Conservation (phyloP, 2,797 vertebrate species). For the Harpagifer antarcticus region DNA sequence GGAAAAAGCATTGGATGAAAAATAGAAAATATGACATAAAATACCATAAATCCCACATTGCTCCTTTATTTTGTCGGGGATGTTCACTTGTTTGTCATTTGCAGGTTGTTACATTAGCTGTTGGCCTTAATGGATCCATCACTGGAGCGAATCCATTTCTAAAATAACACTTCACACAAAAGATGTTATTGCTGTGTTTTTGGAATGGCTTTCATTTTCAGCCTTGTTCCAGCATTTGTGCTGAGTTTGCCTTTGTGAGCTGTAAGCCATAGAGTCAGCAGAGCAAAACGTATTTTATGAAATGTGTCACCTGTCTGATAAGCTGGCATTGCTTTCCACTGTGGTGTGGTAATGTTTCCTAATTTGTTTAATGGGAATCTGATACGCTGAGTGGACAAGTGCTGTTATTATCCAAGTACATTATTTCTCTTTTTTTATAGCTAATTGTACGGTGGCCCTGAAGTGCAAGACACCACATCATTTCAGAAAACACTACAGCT, state of each 20-base stretch:
- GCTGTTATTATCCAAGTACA: background rate
- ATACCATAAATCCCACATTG: background rate
- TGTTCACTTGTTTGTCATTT: conserved; percentile 15
- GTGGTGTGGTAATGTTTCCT: background rate
- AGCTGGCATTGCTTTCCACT: conserved; percentile 3
- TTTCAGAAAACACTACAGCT: too few species aligned
- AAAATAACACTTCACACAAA: background rate
- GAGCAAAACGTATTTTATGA: background rate
- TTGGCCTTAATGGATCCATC: conserved; percentile 17
- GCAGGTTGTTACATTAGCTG: conserved; percentile 4
- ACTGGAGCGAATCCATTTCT: conserved; percentile 13
- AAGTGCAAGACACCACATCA: too few species aligned
- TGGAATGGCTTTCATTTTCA: conserved; percentile 3
- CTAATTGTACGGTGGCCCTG: background rate
- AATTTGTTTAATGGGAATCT: conserved; percentile 18
- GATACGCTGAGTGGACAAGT: background rate
- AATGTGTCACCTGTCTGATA: conserved; percentile 8
- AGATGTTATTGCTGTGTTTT: background rate
- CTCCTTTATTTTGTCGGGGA: conserved; percentile 5
- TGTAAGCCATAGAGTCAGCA: conserved; percentile 23
- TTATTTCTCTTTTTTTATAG: background rate
- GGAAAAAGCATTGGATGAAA: too few species aligned
- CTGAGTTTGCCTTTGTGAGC: conserved; percentile 40
- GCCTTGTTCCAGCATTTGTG: conserved; percentile 23
- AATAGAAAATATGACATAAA: background rate